A percentile compares a stretch with the other conserved stretches of the same genome.
Conservation (phyloP, 92 coral and sea anemone genomes). For the Palythoa caribaeorum region DNA sequence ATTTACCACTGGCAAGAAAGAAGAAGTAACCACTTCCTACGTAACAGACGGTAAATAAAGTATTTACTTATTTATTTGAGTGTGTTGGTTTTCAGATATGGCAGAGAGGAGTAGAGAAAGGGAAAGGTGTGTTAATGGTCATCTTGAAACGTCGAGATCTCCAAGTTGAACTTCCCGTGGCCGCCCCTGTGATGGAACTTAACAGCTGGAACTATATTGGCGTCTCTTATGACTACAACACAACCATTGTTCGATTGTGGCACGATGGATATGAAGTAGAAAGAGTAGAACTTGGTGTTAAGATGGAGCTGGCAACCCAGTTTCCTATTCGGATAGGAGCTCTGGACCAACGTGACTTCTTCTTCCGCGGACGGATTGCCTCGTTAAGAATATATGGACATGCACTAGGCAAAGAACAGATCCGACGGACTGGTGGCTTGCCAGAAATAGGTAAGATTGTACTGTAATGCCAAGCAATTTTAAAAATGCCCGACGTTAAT, state of each 20-base stretch:
- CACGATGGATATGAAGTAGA: conserved; percentile 81
- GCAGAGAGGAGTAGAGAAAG: conserved; percentile 63
- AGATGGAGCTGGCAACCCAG: conserved; percentile 76
- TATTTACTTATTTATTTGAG: not conserved
- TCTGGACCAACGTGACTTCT: not conserved
- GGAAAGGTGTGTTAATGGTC: conserved; percentile 65
- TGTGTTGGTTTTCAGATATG: conserved; percentile 7
- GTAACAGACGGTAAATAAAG: not conserved
- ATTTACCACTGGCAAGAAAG: too few species aligned
- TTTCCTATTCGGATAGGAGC: conserved; percentile 51
- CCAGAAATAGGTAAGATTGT: not conserved
- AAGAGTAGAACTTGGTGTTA: conserved; percentile 54
- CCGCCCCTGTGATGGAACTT: conserved; percentile 59
- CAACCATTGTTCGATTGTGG: conserved; percentile 77
- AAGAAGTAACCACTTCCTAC: not conserved
- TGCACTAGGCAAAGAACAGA: conserved; percentile 70
- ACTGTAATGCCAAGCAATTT: too few species aligned
- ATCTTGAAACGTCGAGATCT: conserved; percentile 71
- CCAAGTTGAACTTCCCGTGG: conserved; percentile 26
- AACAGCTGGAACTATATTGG: conserved; percentile 88
- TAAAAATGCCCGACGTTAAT: too few species aligned
- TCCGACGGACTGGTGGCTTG: conserved; percentile 68
- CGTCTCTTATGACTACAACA: conserved; percentile 70
- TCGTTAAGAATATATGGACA: conserved; percentile 63
- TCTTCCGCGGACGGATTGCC: conserved; percentile 71